Conservation (phyloP, 2,888 invertebrate species). For the Digitonthophagus gazella region DNA sequence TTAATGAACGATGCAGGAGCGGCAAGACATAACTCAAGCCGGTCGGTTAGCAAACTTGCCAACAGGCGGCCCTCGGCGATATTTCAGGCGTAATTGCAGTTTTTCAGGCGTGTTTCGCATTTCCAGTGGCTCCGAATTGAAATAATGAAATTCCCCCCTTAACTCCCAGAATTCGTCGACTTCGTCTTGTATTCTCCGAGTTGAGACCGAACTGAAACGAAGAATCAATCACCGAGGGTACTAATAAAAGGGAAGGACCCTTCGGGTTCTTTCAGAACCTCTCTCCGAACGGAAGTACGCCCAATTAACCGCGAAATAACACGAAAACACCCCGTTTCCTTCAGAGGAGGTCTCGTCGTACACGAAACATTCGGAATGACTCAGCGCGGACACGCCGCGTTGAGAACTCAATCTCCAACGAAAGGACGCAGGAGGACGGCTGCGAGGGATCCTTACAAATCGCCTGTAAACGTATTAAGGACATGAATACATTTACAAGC, state of each 20-base stretch:
- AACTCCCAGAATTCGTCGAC: neutral
- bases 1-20: slow-evolving; percentile 20
- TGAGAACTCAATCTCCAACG: neutral
- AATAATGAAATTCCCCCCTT: neutral
- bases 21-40: slow-evolving; percentile 20
- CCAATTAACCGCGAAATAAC: slow-evolving; percentile 21
- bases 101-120: slow-evolving; percentile 26
- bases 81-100: slow-evolving; percentile 27
- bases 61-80: slow-evolving; percentile 14
- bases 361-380: slow-evolving; percentile 7
- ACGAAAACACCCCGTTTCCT: slow-evolving; percentile 29
- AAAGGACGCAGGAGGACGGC: neutral
- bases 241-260: neutral
- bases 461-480: slow-evolving; percentile 13
- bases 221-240: neutral
- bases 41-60: slow-evolving; percentile 1
- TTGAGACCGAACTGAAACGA: neutral
- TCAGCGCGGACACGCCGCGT: neutral
- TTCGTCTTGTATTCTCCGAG: too few relatives aligned
- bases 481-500: slow-evolving; percentile 14
- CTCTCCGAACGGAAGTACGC: neutral
- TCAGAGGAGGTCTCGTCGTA: slow-evolving; percentile 20
- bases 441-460: slow-evolving; percentile 7
- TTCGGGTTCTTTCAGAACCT: neutral
- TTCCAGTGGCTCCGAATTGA: neutral